These are phyloP conservation scores for Coluber constrictor DNA, from an alignment of 2,797 vertebrate genomes.

Conservation along the genomic window DNA sequence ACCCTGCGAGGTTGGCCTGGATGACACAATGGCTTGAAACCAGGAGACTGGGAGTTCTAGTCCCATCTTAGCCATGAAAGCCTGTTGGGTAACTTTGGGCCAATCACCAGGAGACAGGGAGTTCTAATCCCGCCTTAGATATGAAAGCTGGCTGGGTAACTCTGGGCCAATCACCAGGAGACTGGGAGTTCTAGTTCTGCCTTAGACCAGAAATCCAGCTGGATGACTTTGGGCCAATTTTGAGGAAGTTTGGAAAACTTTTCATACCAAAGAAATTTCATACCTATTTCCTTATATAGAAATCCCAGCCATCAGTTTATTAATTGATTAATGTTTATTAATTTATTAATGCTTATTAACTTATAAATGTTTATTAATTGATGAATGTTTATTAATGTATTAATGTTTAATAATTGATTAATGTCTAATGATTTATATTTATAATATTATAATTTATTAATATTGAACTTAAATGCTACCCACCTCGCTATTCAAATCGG, in stretches of 20 bases:
- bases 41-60: neutral
- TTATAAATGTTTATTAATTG: too few relatives aligned
- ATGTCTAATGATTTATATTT: too few relatives aligned
- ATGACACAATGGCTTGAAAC: neutral
- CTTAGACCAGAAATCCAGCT: too few relatives aligned
- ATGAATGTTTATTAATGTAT: too few relatives aligned
- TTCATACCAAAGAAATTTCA: neutral
- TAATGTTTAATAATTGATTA: too few relatives aligned
- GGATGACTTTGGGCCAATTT: neutral
- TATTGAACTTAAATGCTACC: neutral
- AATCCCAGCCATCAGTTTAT: neutral
- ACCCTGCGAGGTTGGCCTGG: neutral
- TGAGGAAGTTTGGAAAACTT: neutral
- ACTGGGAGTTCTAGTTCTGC: too few relatives aligned
- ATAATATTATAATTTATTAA: neutral
- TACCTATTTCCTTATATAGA: neutral
- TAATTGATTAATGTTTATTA: neutral
- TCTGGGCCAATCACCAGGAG: too few relatives aligned
- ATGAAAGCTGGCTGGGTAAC: too few relatives aligned
- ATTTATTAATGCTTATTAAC: too few relatives aligned
- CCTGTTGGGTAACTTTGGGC: rapidly evolving
- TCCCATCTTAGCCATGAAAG: rapidly evolving
- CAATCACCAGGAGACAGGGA: neutral
- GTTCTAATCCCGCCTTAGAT: too few relatives aligned
- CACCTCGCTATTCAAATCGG: neutral